Evolutionary conservation across 2,113 vertebrate genomes (phyloP).

Genomic region (Corythaeola cristata): DNA sequence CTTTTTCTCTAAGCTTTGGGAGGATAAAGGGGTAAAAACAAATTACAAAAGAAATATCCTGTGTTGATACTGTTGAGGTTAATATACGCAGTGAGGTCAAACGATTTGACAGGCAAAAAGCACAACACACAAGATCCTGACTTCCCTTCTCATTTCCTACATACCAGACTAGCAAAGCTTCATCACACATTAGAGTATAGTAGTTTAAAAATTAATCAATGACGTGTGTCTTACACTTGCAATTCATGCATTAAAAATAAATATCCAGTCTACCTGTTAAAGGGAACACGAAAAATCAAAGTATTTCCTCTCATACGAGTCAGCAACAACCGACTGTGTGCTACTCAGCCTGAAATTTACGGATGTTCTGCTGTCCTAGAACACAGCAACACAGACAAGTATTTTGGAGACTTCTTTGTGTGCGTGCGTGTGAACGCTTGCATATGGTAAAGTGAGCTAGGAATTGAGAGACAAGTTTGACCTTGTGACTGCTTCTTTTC

Average conservation of each 20-base stretch:
- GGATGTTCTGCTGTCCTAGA: background rate
- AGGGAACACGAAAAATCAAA: background rate
- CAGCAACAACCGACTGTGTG: background rate
- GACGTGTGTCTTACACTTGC: background rate
- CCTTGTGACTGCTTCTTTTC: background rate
- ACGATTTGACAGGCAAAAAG: background rate
- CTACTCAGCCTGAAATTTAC: background rate
- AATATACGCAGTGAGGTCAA: background rate
- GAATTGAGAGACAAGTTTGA: background rate
- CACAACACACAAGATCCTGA: background rate
- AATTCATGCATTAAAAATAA: background rate
- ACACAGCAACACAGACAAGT: background rate
- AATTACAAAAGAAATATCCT: background rate
- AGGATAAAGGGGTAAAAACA: background rate
- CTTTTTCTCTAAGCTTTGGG: background rate
- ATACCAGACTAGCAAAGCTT: background rate
- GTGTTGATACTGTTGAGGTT: background rate
- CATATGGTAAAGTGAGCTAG: background rate
- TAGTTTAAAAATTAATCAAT: background rate
- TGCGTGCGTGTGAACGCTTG: background rate
- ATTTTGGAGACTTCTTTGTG: background rate
- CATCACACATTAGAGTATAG: background rate
- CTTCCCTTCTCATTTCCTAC: background rate
- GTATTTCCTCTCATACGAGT: accelerated
- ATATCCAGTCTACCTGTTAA: background rate